Conservation (phyloP, 2,888 invertebrate species). For the Erebia palarica region DNA sequence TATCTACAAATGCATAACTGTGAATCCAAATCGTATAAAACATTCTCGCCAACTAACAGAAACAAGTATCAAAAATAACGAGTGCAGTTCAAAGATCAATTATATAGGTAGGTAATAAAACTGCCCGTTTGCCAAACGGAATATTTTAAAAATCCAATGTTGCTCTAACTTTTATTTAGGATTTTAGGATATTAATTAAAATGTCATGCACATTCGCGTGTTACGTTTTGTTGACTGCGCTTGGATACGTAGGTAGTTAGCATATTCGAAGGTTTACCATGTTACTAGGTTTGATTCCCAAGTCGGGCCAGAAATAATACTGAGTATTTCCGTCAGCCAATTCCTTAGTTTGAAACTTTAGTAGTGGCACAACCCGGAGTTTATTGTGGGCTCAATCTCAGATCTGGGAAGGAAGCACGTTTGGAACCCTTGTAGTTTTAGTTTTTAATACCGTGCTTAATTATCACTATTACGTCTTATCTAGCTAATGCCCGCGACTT, state of each 20-base stretch:
- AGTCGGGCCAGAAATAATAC: too few relatives aligned
- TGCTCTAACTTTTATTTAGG: slow-evolving; percentile 1
- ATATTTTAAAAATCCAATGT: slow-evolving; percentile 3
- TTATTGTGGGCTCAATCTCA: too few relatives aligned
- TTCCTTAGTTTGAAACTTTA: too few relatives aligned
- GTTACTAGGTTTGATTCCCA: too few relatives aligned
- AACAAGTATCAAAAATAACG: slow-evolving; percentile 16
- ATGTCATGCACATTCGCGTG: neutral
- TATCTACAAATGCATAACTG: neutral
- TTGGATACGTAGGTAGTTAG: neutral
- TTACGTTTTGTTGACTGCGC: neutral
- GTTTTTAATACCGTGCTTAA: too few relatives aligned
- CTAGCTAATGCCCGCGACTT: too few relatives aligned
- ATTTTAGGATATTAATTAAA: slow-evolving; percentile 14
- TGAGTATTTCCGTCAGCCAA: too few relatives aligned
- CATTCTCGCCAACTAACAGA: neutral
- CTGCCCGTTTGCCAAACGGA: neutral
- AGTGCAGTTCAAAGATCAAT: slow-evolving; percentile 1
- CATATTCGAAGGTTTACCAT: too few relatives aligned
- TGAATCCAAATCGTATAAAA: neutral
- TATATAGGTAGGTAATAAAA: neutral
- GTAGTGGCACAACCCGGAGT: too few relatives aligned
- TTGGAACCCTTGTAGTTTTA: too few relatives aligned
- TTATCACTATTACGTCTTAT: too few relatives aligned
- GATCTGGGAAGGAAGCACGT: too few relatives aligned